A percentile compares a stretch with the other conserved stretches of the same genome.
phyloP scores from a whole-genome alignment of 2,888 invertebrate genomes.

The Hyppa rectilinea region DNA sequence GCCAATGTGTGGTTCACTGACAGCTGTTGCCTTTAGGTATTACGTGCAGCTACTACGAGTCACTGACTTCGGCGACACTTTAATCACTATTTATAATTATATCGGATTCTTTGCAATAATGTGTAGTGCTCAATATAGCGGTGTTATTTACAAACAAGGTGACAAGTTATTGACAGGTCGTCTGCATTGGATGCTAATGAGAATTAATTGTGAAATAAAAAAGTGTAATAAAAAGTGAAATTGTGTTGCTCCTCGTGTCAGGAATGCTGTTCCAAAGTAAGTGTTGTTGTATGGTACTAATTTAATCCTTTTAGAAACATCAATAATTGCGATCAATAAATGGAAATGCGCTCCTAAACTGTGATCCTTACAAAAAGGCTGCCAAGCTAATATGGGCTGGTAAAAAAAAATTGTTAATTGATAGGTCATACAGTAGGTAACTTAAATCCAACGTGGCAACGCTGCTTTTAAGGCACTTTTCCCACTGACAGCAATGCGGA shows the following conservation, averaged over 20 bases:
- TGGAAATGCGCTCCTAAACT: too few relatives aligned
- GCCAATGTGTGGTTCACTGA: conserved; percentile 69
- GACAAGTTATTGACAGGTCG: conserved; percentile 83
- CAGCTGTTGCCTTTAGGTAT: conserved; percentile 61
- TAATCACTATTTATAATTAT: conserved; percentile 70
- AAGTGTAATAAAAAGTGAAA: too few relatives aligned
- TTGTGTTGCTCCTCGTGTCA: conserved; percentile 74
- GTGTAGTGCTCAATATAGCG: conserved; percentile 75
- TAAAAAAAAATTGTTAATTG: too few relatives aligned
- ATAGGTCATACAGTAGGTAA: too few relatives aligned
- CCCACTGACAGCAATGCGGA: too few relatives aligned
- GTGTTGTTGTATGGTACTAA: conserved; percentile 16
- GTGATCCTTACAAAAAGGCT: too few relatives aligned
- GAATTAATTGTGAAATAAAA: conserved; percentile 86
- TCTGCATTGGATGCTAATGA: conserved; percentile 78
- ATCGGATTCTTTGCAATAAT: conserved; percentile 73
- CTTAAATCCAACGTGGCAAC: too few relatives aligned
- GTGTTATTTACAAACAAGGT: conserved; percentile 83
- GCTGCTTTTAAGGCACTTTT: too few relatives aligned
- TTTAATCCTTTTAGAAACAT: conserved; percentile 23
- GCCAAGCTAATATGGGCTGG: too few relatives aligned
- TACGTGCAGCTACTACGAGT: conserved; percentile 68
- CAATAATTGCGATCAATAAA: conserved; percentile 6
- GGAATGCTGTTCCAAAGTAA: conserved; percentile 34
- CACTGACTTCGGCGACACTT: conserved; percentile 76